A percentile compares a stretch with the other conserved stretches of the same genome.
These are phyloP conservation scores for Pelochelys cantorii DNA, from an alignment of 2,797 vertebrate genomes.

Conservation along the genomic window DNA sequence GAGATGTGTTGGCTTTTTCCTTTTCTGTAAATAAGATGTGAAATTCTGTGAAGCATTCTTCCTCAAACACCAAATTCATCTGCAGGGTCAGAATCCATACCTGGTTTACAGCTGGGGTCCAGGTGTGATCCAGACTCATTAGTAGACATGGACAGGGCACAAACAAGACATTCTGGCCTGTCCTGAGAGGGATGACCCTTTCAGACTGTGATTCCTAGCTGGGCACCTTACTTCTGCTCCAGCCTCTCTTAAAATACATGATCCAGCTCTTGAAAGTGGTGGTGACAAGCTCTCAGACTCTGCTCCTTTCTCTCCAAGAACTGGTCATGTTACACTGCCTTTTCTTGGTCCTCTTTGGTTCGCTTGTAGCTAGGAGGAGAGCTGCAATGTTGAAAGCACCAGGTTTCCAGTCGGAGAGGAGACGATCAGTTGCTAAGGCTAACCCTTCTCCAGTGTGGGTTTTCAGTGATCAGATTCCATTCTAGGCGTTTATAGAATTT, in stretches of 20 bases:
- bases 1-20: not conserved
- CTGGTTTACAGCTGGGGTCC: not conserved
- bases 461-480: not conserved
- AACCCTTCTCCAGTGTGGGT: not conserved
- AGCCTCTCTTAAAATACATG: not conserved
- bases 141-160: not conserved
- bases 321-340: not conserved
- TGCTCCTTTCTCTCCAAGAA: not conserved
- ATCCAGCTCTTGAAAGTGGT: not conserved
- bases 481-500: not conserved
- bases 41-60: not conserved
- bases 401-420: not conserved
- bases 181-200: not conserved
- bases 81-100: not conserved
- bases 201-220: not conserved
- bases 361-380: not conserved
- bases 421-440: not conserved
- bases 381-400: not conserved
- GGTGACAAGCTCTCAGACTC: not conserved
- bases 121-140: not conserved
- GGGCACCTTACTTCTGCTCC: not conserved
- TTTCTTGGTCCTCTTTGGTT: not conserved
- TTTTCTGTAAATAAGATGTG: not conserved
- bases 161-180: not conserved
- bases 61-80: not conserved